Evolutionary conservation across 2,888 invertebrate species (phyloP).

Genomic region (Hoplodrina ambigua): DNA sequence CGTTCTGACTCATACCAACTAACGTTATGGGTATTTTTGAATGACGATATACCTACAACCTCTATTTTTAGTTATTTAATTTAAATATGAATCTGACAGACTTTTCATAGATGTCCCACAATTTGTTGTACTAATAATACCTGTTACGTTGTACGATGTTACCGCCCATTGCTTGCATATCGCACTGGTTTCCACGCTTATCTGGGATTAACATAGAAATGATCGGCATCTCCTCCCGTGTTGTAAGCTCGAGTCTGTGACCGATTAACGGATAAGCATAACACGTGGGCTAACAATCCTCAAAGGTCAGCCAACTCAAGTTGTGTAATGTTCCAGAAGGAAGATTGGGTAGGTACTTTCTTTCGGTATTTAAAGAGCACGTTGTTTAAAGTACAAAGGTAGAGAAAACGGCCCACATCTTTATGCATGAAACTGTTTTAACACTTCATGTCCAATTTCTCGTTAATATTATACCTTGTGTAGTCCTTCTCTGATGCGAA

Average conservation of each 20-base stretch:
- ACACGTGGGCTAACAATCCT: constrained; percentile 15
- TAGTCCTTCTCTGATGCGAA: too few relatives aligned
- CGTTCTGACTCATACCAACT: constrained; percentile 80
- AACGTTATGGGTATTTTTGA: constrained; percentile 71
- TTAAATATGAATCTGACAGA: constrained; percentile 10
- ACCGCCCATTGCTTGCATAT: neutral
- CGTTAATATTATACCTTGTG: too few relatives aligned
- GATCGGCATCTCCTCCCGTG: constrained; percentile 20
- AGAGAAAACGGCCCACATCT: neutral
- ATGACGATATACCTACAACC: constrained; percentile 40
- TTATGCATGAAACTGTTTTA: neutral
- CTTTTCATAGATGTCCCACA: neutral
- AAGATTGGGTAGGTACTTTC: constrained; percentile 8
- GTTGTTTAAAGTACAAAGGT: neutral
- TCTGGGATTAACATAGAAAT: constrained; percentile 18
- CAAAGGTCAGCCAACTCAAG: neutral
- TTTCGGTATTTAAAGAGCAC: neutral
- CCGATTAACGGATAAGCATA: constrained; percentile 24
- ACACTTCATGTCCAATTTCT: neutral
- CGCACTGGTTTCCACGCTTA: constrained; percentile 4
- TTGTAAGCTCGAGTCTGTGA: constrained; percentile 16
- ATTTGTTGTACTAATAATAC: neutral
- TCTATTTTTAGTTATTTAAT: constrained; percentile 43
- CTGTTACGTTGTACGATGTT: neutral
- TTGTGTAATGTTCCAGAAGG: constrained; percentile 22